phyloP scores from a whole-genome alignment of 2,888 invertebrate species.

The Agrochola litura region DNA sequence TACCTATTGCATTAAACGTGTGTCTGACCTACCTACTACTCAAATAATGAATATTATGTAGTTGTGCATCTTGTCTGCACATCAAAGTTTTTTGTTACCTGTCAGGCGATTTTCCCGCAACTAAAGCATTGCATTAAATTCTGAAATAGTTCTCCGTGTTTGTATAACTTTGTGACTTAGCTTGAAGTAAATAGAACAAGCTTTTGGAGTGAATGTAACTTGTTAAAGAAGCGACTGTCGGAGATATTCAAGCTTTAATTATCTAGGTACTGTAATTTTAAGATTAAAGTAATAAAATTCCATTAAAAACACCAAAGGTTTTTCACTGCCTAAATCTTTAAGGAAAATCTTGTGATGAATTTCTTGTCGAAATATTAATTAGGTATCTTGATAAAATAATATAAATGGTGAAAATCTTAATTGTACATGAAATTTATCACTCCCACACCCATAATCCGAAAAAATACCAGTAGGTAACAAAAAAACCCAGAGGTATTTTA shows the following conservation, averaged over 20 bases:
- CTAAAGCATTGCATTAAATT: background rate
- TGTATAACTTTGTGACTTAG: slow-evolving; percentile 1
- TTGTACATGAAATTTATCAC: background rate
- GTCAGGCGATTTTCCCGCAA: background rate
- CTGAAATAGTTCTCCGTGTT: background rate
- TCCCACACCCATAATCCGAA: background rate
- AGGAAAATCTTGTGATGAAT: background rate
- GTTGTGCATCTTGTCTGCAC: background rate
- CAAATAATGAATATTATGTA: background rate
- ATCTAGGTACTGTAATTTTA: background rate
- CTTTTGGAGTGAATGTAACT: background rate
- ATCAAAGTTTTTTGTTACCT: background rate
- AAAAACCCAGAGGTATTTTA: background rate
- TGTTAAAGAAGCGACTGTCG: background rate
- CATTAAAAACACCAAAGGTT: no score
- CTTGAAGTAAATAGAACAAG: background rate
- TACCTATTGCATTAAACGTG: background rate
- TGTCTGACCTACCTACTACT: background rate
- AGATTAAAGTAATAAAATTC: background rate
- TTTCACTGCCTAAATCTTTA: background rate
- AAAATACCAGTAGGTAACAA: background rate
- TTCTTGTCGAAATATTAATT: background rate
- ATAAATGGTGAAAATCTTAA: background rate
- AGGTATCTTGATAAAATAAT: no score
- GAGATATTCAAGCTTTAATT: slow-evolving; percentile 21